A percentile compares a stretch with the other conserved stretches of the same genome.
These are phyloP conservation scores for Pseudochromis fuscus DNA, from an alignment of 2,797 vertebrate genomes.

Conservation along the genomic window DNA sequence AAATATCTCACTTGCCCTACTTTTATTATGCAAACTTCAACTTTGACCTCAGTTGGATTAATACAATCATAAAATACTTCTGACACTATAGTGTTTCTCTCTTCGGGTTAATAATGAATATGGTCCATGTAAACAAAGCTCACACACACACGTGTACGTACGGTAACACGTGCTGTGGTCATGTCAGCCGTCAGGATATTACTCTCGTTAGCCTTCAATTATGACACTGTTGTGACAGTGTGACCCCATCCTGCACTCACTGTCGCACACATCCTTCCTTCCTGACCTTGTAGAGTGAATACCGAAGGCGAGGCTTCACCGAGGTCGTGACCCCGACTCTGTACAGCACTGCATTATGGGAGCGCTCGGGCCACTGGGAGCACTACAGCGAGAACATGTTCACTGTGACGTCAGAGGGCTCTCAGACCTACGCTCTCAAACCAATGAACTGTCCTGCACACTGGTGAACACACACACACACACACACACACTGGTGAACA, in stretches of 20 bases:
- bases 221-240: constrained; percentile 37
- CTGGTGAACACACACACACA: constrained; percentile 83
- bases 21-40: constrained; percentile 20
- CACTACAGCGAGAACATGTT: constrained; percentile 95
- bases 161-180: too few species aligned
- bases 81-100: background rate
- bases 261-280: constrained; percentile 54
- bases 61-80: background rate
- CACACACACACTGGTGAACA: constrained; percentile 86
- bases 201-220: constrained; percentile 43
- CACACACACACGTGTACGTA: background rate
- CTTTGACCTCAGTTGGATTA: background rate
- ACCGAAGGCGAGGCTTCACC: constrained; percentile 88
- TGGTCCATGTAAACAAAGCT: background rate
- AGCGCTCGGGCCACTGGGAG: constrained; percentile 95
- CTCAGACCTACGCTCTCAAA: constrained; percentile 90
- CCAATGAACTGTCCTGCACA: constrained; percentile 98
- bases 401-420: constrained; percentile 81
- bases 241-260: constrained; percentile 34
- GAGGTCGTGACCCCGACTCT: constrained; percentile 95
- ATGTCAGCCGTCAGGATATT: constrained; percentile 62
- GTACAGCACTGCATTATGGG: constrained; percentile 91
- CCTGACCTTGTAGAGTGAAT: constrained; percentile 87
- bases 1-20: background rate
- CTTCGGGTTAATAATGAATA: background rate